Percentiles rank a stretch among this genome's conserved stretches.
Evolutionary conservation across 2,113 vertebrate species (phyloP).

Genomic region (Microcebus ravelobensis): DNA sequence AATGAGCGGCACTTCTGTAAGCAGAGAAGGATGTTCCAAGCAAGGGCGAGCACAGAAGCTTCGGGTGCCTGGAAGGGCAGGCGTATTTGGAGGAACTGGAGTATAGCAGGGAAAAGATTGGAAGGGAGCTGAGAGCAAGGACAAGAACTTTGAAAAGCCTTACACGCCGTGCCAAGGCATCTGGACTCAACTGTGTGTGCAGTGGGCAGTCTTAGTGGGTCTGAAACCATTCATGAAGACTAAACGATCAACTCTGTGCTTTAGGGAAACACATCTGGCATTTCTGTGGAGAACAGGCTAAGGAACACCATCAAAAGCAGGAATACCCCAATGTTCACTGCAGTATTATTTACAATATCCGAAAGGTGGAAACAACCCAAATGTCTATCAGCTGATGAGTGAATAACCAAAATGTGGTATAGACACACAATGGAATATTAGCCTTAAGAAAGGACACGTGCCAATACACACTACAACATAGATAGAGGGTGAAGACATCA

Average conservation of each 20-base stretch:
- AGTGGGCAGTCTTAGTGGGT: neutral
- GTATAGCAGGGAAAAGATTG: neutral
- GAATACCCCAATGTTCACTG: no score
- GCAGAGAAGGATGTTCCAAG: neutral
- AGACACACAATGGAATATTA: no score
- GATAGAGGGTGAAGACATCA: neutral
- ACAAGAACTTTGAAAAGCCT: neutral
- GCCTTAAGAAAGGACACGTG: neutral
- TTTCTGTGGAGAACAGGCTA: neutral
- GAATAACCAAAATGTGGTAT: neutral
- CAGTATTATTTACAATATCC: neutral
- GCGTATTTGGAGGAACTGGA: neutral
- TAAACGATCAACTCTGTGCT: neutral
- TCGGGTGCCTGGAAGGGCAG: neutral
- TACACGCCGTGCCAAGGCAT: accelerated
- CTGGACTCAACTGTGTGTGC: neutral
- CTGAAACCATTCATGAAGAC: neutral
- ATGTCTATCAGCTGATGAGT: neutral
- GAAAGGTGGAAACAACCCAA: neutral
- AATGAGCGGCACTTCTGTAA: neutral
- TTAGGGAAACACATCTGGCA: neutral
- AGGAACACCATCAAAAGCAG: neutral
- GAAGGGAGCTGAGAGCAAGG: neutral
- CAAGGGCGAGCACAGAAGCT: neutral
- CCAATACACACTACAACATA: neutral